Base-by-base conservation (phyloP, 1,140 invertebrate species). In the Lordiphosa mommai region DNA sequence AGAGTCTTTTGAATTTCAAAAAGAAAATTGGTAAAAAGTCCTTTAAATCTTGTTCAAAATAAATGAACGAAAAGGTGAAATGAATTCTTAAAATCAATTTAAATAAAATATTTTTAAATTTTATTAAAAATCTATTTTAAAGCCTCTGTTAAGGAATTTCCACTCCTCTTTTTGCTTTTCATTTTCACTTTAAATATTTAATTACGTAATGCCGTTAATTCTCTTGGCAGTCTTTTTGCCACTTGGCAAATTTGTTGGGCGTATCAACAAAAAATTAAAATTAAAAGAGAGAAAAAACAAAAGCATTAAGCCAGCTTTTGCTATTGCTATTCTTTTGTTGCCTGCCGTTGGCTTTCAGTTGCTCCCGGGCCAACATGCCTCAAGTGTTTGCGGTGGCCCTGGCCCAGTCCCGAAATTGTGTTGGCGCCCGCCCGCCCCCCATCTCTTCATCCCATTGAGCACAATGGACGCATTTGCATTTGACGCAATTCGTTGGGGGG, bases 401-500 rank as follows among this genome's bases (percentile, higher is more conserved):
- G 27, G 33, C 33, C 37, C 16, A 37, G 29, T 33, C 16, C 37
- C 30, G 32, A 60, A 52, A 43, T 55, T 61, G 60, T 63, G 60
- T 63, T 80, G 70, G 71, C 82, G 52, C 32, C 27, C 51, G 17
- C 13, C 38, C 47, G 60, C 14, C 8, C 2, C 12, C 38, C 23
- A 5, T 20, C 37, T 40, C 20, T 73, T 61, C 43, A 51, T 48
- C 37, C 58, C 46, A 49, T 30, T 34, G 13, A 14, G 60, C 43
- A 76, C 66, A 82, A 82, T 82, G 76, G 40, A 70, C 65, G 77
- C 71, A 82, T 76, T 80, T 80, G 76, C 76, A 76, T 80, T 80
- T 80, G 71, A 74, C 76, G 76, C 71, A 67, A 70, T 67, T 63
- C 33, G 65, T 48, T 44, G 58, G 60, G 72, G 67, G 43, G 58